Base-by-base conservation (phyloP, 2,888 invertebrate species). In the Sminthurides aquaticus region DNA sequence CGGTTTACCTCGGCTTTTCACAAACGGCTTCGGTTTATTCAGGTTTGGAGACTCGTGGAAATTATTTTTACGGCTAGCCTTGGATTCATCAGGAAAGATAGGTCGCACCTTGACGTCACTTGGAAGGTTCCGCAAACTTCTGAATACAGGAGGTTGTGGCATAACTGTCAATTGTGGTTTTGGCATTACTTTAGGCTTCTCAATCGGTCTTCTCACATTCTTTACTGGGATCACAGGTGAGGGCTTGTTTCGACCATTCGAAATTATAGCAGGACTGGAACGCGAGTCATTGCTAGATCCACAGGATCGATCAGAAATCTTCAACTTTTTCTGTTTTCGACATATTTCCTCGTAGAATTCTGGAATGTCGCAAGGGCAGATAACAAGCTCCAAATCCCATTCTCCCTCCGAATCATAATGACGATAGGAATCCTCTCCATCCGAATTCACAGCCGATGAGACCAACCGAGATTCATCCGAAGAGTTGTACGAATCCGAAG, bases 321-420 rank as follows among this genome's bases (percentile, higher is more conserved):
- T 18, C 52, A 15, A 22, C 52, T 29, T 57, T 1, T 2, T 8
- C 22, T 57, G n/a, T 28, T 57, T 57, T 11, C 22, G 22, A 25
- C 28, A 57, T n/a, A 57, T 2, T 57, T 26, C 29, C n/a, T 57
- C 29, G 27, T 27, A 57, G 28, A 57, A 28, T 26, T 57, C 57
- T 27, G 57, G 57, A 2, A 57, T 57, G n/a, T 57, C 57, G 3
- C 26, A 18, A 2, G 57, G 57, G 29, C 29, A 28, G 11, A 57
- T 57, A 3, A 57, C 22, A 2, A 57, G 5, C 18, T 57, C 57
- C 2, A 57, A 28, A 8, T 57, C 57, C 2, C n/a, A n/a, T n/a
- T 57, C 57, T 5, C 3, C n/a, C 5, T 57, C 57, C 25, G 5
- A 15, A n/a, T 24, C 22, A 22, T 56, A 56, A 22, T 15, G 20